Evolutionary conservation across 2,888 invertebrate species (phyloP).

Genomic region (Prosapia bicincta): DNA sequence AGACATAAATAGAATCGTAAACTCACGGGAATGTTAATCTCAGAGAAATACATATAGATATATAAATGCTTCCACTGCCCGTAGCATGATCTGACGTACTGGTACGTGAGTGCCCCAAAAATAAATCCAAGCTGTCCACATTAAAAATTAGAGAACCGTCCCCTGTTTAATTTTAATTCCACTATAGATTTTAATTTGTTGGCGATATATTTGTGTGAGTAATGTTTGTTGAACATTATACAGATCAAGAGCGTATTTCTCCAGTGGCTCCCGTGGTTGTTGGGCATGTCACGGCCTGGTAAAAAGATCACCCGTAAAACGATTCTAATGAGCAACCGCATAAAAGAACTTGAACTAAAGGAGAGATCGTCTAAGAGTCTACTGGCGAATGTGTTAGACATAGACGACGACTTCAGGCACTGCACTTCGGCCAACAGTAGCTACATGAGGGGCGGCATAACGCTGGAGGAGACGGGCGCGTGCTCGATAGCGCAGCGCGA

Average conservation of each 20-base stretch:
- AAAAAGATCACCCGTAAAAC: constrained; percentile 90
- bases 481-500: constrained; percentile 63
- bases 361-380: constrained; percentile 92
- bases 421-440: constrained; percentile 40
- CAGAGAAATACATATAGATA: too few relatives aligned
- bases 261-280: constrained; percentile 96
- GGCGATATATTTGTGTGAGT: too few relatives aligned
- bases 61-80: too few relatives aligned
- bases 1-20: too few relatives aligned
- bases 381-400: constrained; percentile 91
- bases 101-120: too few relatives aligned
- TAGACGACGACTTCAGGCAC: constrained; percentile 86
- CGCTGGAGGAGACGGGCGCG: constrained; percentile 45
- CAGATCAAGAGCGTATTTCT: constrained; percentile 94
- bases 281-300: constrained; percentile 94
- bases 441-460: constrained; percentile 37
- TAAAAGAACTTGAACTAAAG: constrained; percentile 90
- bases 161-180: too few relatives aligned
- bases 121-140: too few relatives aligned
- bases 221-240: constrained; percentile 28
- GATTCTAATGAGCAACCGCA: constrained; percentile 83
- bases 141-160: too few relatives aligned
- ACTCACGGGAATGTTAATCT: too few relatives aligned
- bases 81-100: too few relatives aligned
- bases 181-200: too few relatives aligned